Percentiles rank a stretch among this genome's conserved stretches.
Evolutionary conservation across 2,113 vertebrate genomes (phyloP).

Genomic region (Scomber scombrus): DNA sequence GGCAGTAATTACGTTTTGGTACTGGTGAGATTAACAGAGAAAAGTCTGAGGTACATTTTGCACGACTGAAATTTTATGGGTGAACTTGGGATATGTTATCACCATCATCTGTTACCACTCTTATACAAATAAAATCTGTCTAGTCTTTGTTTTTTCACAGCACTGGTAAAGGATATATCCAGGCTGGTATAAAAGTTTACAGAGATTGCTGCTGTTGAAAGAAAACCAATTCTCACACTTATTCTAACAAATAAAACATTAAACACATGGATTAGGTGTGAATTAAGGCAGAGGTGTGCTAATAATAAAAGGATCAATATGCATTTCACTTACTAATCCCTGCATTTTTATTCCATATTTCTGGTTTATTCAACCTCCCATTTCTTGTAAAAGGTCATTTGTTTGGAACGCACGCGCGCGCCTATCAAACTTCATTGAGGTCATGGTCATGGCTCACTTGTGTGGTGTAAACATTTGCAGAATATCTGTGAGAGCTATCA

Average conservation of each 20-base stretch:
- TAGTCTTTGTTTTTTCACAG: too few species aligned
- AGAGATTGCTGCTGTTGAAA: conserved; percentile 4
- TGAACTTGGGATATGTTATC: background rate
- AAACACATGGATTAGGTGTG: background rate
- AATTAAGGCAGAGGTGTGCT: background rate
- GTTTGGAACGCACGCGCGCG: background rate
- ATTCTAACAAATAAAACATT: conserved; percentile 1
- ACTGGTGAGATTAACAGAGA: background rate
- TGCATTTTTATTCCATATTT: conserved; percentile 24
- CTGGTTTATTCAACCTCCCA: conserved; percentile 13
- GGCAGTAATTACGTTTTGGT: conserved; percentile 31
- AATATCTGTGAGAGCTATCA: background rate
- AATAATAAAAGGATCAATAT: background rate
- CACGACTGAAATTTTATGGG: background rate
- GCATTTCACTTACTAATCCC: conserved; percentile 26
- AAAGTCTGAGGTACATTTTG: background rate
- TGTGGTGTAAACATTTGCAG: background rate
- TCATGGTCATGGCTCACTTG: conserved; percentile 13
- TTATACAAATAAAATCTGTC: too few species aligned
- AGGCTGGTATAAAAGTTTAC: background rate
- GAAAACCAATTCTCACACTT: background rate
- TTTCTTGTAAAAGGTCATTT: background rate
- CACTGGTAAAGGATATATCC: background rate
- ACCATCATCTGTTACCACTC: too few species aligned
- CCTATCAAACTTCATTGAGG: background rate